phyloP scores from a whole-genome alignment of 2,113 vertebrate genomes.

The Bagarius yarrelli region DNA sequence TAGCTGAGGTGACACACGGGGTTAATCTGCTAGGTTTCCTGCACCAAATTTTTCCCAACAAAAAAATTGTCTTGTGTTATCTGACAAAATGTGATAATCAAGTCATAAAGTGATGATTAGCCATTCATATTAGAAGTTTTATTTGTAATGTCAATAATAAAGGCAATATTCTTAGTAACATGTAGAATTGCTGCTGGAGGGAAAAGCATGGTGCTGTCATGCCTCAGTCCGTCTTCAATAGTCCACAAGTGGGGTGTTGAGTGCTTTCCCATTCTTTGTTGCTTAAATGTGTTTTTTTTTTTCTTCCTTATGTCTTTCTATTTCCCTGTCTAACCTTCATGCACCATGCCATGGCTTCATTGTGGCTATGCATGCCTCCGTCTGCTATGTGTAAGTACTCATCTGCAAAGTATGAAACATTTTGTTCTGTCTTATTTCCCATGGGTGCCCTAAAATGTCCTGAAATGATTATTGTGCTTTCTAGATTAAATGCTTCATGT shows the following conservation, averaged over 20 bases:
- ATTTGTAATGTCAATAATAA: slow-evolving; percentile 48
- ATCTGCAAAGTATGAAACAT: slow-evolving; percentile 29
- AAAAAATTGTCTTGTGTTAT: slow-evolving; percentile 45
- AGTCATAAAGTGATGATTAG: slow-evolving; percentile 44
- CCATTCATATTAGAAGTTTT: slow-evolving; percentile 40
- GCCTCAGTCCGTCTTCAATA: slow-evolving; percentile 22
- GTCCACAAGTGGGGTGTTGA: slow-evolving; percentile 65
- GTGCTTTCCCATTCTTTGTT: slow-evolving; percentile 40
- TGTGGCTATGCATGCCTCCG: slow-evolving; percentile 68
- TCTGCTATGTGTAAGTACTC: slow-evolving; percentile 67
- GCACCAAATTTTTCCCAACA: slow-evolving; percentile 17
- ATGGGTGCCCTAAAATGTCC: background rate
- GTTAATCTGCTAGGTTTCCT: slow-evolving; percentile 22
- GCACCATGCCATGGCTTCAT: slow-evolving; percentile 59
- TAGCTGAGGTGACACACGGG: slow-evolving; percentile 13
- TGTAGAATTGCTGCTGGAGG: slow-evolving; percentile 24
- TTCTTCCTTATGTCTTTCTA: slow-evolving; percentile 48
- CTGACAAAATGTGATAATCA: slow-evolving; percentile 51
- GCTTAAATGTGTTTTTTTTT: slow-evolving; percentile 60
- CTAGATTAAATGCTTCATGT: background rate
- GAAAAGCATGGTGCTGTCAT: slow-evolving; percentile 11
- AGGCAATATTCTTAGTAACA: slow-evolving; percentile 42
- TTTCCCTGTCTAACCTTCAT: slow-evolving; percentile 45
- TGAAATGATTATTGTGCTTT: slow-evolving; percentile 9
- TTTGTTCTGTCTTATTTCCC: slow-evolving; percentile 39